These are phyloP conservation scores for Gallinago media DNA, from an alignment of 2,113 vertebrate genomes.

Conservation along the genomic window DNA sequence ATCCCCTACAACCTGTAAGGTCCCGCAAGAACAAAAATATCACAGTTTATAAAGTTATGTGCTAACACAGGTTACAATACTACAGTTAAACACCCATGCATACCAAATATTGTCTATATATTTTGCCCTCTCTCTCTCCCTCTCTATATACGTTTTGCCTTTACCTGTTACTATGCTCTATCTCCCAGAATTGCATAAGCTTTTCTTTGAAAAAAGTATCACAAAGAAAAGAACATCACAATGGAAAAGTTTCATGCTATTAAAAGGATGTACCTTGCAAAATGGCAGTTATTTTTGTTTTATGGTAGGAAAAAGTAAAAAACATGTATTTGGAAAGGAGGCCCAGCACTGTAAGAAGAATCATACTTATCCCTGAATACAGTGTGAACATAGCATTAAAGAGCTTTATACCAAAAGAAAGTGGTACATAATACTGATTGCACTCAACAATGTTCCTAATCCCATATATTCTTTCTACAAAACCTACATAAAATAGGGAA, in stretches of 20 bases:
- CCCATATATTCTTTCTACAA: conserved; percentile 55
- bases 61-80: background rate
- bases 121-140: background rate
- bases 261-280: background rate
- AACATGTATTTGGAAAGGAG: background rate
- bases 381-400: conserved; percentile 45
- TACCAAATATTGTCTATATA: background rate
- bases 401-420: conserved; percentile 51
- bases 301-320: background rate
- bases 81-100: background rate
- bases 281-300: background rate
- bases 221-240: background rate
- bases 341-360: background rate
- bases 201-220: background rate
- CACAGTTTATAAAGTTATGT: background rate
- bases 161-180: background rate
- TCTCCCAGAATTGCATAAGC: background rate
- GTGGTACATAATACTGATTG: conserved; percentile 8
- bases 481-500: conserved; percentile 45
- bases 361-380: background rate
- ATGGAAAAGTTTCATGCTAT: background rate
- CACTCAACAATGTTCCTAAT: conserved; percentile 54
- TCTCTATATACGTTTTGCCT: background rate
- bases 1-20: background rate
- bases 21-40: background rate